A percentile compares a stretch with the other conserved stretches of the same genome.
Conservation (phyloP, 2,113 vertebrate genomes). For the Hyperopisus bebe region DNA sequence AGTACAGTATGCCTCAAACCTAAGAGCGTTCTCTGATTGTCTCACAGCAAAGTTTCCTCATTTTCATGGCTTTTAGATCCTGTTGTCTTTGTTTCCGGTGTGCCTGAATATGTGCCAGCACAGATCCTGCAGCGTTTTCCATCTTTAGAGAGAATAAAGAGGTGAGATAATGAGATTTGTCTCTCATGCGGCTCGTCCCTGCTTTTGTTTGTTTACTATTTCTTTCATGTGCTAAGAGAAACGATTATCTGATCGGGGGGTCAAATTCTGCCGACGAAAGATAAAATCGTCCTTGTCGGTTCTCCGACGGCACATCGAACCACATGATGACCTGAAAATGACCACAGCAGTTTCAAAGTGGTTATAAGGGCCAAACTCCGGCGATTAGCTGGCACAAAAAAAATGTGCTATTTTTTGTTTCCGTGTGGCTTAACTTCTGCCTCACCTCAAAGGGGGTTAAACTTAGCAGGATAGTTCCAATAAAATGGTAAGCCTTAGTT, state of each 20-base stretch:
- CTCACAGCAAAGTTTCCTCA: background rate
- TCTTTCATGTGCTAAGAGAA: background rate
- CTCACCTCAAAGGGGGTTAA: background rate
- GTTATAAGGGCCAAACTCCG: background rate
- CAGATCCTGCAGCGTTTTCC: background rate
- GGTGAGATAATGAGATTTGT: slow-evolving; percentile 16
- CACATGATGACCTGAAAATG: background rate
- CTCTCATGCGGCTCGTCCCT: background rate
- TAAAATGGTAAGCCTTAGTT: background rate
- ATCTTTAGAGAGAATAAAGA: slow-evolving; percentile 4
- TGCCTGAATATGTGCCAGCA: background rate
- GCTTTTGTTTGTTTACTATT: background rate
- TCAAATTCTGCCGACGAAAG: background rate
- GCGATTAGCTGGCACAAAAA: background rate
- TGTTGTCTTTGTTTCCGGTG: background rate
- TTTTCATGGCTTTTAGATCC: background rate
- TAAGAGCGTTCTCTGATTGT: background rate
- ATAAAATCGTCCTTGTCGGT: background rate
- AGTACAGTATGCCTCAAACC: background rate
- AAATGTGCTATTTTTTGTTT: background rate
- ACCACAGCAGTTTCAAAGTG: background rate
- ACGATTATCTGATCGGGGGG: background rate
- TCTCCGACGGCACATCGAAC: background rate
- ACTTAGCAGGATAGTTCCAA: background rate
- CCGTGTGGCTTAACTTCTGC: background rate